phyloP scores from a whole-genome alignment of 1,140 invertebrate genomes.

The Leptopilina clavipes region DNA sequence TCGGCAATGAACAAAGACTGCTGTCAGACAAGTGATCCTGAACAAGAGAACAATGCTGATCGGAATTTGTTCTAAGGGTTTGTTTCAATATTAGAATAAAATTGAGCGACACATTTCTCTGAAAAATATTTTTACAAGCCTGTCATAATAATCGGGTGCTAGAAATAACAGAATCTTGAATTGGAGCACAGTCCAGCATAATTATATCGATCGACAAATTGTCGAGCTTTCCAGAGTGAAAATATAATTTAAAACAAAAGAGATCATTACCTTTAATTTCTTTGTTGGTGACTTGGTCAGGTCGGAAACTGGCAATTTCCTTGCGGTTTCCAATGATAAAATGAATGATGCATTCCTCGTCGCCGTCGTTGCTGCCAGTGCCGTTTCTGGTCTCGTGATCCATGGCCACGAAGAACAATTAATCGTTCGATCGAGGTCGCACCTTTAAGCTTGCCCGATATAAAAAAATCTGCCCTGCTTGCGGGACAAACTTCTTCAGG shows the following conservation, averaged over 20 bases:
- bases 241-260: too few relatives aligned
- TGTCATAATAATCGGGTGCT: too few relatives aligned
- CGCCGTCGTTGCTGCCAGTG: conserved; percentile 58
- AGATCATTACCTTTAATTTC: conserved; percentile 73
- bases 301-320: conserved; percentile 74
- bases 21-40: not conserved
- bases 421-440: conserved; percentile 54
- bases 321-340: conserved; percentile 75
- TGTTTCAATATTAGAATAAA: not conserved
- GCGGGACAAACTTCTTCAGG: conserved; percentile 54
- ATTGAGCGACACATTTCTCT: too few relatives aligned
- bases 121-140: too few relatives aligned
- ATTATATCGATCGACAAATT: too few relatives aligned
- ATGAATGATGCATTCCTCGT: conserved; percentile 70
- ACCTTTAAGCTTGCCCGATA: conserved; percentile 42
- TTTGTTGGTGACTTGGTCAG: conserved; percentile 71
- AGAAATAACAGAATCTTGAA: too few relatives aligned
- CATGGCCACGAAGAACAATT: conserved; percentile 63
- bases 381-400: conserved; percentile 70
- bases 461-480: conserved; percentile 56
- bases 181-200: too few relatives aligned
- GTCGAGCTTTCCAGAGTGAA: too few relatives aligned
- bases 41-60: conserved; percentile 6
- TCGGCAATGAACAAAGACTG: conserved; percentile 48
- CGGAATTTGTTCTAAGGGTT: not conserved